Conservation (phyloP, 2,797 vertebrate species). For the Toxotes lorentzi region DNA sequence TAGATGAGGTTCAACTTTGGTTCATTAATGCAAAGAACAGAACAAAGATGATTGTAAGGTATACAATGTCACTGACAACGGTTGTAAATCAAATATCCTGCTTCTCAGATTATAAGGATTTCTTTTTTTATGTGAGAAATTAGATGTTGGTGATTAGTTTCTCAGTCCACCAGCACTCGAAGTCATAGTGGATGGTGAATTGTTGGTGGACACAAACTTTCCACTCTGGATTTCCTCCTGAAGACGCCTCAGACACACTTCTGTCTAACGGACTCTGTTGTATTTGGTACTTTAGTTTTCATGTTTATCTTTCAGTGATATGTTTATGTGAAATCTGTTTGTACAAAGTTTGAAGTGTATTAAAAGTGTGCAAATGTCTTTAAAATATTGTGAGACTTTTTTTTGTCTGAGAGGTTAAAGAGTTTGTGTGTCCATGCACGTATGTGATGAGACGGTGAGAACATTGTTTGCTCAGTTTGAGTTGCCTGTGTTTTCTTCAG, state of each 20-base stretch:
- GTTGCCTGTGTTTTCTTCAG: no score
- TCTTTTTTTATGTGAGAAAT: conserved; percentile 3
- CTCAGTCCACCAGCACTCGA: not conserved
- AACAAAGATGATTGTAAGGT: not conserved
- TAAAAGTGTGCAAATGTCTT: conserved; percentile 63
- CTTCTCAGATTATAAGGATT: not conserved
- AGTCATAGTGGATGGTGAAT: conserved; percentile 3
- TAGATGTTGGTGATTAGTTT: not conserved
- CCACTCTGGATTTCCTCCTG: not conserved
- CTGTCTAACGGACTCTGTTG: conserved; percentile 25
- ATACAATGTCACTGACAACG: not conserved
- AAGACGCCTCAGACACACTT: conserved; percentile 15
- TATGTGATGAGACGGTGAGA: no score
- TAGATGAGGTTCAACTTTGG: not conserved
- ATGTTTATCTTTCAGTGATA: conserved; percentile 25
- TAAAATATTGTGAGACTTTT: not conserved
- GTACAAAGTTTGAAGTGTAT: conserved; percentile 61
- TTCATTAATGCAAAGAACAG: conserved; percentile 9
- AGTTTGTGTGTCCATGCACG: no score
- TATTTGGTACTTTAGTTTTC: conserved; percentile 50
- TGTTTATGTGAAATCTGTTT: conserved; percentile 48
- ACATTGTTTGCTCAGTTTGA: no score
- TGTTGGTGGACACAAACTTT: not conserved
- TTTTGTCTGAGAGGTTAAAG: not conserved
- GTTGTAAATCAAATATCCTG: not conserved